Base-by-base conservation (phyloP, 2,888 invertebrate species). In the Conops quadrifasciatus region DNA sequence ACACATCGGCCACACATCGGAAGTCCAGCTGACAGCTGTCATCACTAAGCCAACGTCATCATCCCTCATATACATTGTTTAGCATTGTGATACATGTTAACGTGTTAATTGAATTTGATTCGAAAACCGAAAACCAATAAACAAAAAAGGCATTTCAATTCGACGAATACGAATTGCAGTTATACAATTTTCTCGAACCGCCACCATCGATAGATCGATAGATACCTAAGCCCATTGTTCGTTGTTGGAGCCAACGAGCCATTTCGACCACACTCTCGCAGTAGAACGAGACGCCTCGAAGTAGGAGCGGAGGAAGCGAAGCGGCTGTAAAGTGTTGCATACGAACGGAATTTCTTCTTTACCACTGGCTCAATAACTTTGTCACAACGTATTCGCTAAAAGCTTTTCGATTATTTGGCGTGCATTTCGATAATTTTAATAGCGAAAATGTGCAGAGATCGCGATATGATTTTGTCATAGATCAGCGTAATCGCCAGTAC, bases 381-480 rank as follows among this genome's bases (percentile, higher is more conserved):
- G 82, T 81, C 85, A 84, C 83, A 84, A 84, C 84, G 84, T 85
- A 84, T 84, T 84, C 84, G 81, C 76, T 84, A 83, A 82, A 82
- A 82, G 85, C 82, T 78, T 81, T 83, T 72, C 83, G 83, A 78
- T 79, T 84, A 80, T 81, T 84, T 78, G 83, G 81, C 81, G 81
- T 81, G 80, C 79, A 82, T 79, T 81, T 80, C 80, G 81, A 80
- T 80, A 80, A 83, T 80, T 82, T 83, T 78, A 81, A 78, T 81
- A 84, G 84, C 81, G 84, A 86, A 86, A 85, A 86, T 86, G 86
- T 86, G 86, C 86, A 86, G 86, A 86, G 86, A 86, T 86, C 86
- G 86, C 82, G 86, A 86, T 86, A 86, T 86, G 86, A 83, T 80
- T 83, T 85, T 80, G 85, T 82, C 81, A 83, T 85, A 85, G 85